Conservation (phyloP, 92 coral and sea anemone species). For the Porites rus region DNA sequence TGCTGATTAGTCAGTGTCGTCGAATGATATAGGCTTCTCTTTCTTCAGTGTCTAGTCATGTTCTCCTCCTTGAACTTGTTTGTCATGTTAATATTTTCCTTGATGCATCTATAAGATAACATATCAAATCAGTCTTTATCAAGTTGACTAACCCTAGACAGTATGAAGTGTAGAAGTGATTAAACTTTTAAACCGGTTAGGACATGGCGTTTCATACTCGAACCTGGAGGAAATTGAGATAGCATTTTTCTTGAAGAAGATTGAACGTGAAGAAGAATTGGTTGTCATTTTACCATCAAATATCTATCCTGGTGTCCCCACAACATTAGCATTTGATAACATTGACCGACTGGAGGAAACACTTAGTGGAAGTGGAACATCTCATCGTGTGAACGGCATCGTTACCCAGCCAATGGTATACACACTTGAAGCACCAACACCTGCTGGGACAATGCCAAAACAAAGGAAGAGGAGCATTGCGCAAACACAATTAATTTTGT, state of each 20-base stretch:
- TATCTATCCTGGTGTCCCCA: conserved; percentile 53
- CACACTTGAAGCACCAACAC: conserved; percentile 49
- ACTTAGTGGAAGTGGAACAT: conserved; percentile 54
- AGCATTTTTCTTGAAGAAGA: conserved; percentile 60
- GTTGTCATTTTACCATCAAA: conserved; percentile 46
- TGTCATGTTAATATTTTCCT: neutral
- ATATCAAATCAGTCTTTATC: conserved; percentile 62
- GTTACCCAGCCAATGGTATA: conserved; percentile 57
- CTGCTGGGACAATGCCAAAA: conserved; percentile 41
- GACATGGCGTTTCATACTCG: conserved; percentile 66
- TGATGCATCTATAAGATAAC: conserved; percentile 10
- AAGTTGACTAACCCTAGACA: conserved; percentile 53
- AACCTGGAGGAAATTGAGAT: conserved; percentile 74
- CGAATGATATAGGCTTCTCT: conserved; percentile 15
- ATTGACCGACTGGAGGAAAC: conserved; percentile 74
- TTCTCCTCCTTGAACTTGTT: neutral
- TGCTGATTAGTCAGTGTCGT: neutral
- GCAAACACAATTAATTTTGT: neutral
- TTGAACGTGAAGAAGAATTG: conserved; percentile 13
- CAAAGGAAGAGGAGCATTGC: conserved; percentile 48
- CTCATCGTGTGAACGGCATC: conserved; percentile 57
- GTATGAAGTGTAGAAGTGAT: conserved; percentile 52
- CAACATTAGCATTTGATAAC: conserved; percentile 25
- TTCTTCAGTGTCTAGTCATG: conserved; percentile 5
- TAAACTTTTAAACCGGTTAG: conserved; percentile 60